Evolutionary conservation across 2,113 vertebrate genomes (phyloP), one percentile per base, ranked within the genome.

Genomic region (Xenopus tropicalis): DNA sequence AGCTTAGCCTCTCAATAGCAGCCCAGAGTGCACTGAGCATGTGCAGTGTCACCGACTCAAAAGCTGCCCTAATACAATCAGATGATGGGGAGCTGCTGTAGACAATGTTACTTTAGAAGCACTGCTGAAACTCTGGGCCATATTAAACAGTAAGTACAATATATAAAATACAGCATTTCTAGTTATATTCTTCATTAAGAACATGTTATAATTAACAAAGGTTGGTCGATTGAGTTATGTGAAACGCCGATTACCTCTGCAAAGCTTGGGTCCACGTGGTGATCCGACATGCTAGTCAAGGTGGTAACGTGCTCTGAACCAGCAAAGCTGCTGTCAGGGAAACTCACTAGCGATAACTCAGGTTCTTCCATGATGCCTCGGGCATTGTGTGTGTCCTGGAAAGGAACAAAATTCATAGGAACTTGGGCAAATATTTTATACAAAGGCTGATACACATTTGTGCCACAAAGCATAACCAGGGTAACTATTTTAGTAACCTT

Each of bases 331-430:
- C 83, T 81, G 59, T 96, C 94, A 3, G 84, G 90, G 70, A 88
- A 83, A 78, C 92, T 96, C 69, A 93, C 25, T 21, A 96, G 76
- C 0, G 94, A 93, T 46, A 96, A 88, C 51, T 93, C 89, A 0
- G 95, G 93, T 79, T 98, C 94, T 77, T 98, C 95, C 86, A 97
- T 88, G 81, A 98, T 98, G 1, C 96, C 96, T 68, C 1, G 66
- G 48, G 88, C 87, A 66, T 77, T 80, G n/a, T 82, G 86, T 0
- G 79, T 78, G 63, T 89, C 92, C 95, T 97, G 70, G 56, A 17
- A 23, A 70, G 69, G 43, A 73, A 64, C 13, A 11, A 12, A 37
- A 37, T 6, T 3, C 29, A n/a, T n/a, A n/a, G n/a, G n/a, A n/a
- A n/a, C n/a, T n/a, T n/a, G n/a, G n/a, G n/a, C n/a, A n/a, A n/a